These are phyloP conservation scores for Mohoua ochrocephala DNA, from an alignment of 2,113 vertebrate genomes.

Conservation along the genomic window DNA sequence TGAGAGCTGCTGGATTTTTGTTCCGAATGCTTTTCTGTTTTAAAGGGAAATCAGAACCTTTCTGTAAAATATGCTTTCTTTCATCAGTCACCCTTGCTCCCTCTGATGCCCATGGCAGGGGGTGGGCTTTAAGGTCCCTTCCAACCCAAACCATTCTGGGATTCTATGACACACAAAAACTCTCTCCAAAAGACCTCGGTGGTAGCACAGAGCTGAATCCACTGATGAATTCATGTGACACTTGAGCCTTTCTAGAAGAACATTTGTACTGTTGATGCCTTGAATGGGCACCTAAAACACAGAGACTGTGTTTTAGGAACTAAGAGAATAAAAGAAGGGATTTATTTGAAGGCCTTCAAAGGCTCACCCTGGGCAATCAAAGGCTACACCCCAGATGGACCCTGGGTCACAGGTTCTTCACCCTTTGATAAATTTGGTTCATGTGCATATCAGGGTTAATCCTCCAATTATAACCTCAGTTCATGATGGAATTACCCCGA, in stretches of 20 bases:
- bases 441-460: too few species aligned
- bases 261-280: fast-evolving
- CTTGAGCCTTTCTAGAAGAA: background rate
- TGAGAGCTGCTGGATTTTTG: background rate
- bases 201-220: background rate
- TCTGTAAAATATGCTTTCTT: background rate
- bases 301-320: too few species aligned
- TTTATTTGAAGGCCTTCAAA: too few species aligned
- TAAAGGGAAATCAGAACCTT: background rate
- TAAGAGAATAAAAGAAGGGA: too few species aligned
- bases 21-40: background rate
- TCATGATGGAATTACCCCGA: too few species aligned
- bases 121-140: background rate
- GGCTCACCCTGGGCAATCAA: too few species aligned
- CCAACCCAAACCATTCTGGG: background rate
- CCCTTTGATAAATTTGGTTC: too few species aligned
- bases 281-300: too few species aligned
- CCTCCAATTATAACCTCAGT: too few species aligned
- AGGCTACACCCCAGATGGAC: too few species aligned
- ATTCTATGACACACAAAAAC: background rate
- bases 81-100: background rate
- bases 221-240: background rate
- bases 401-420: too few species aligned
- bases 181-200: background rate
- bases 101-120: background rate